These are phyloP conservation scores for Ceratosolen solmsi DNA, from an alignment of 1,140 invertebrate species.

Conservation along the genomic window DNA sequence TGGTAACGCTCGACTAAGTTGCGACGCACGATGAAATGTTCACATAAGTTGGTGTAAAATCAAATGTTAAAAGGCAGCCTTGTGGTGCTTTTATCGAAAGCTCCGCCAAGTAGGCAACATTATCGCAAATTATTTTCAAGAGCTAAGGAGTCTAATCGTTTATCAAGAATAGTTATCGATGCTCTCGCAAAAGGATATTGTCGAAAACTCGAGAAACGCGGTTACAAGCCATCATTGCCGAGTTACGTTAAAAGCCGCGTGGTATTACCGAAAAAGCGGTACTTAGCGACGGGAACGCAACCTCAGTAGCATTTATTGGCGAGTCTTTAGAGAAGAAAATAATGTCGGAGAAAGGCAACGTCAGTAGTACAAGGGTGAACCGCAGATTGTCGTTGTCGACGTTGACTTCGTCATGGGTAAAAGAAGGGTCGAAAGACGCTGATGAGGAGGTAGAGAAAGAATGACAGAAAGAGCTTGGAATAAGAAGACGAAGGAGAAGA, in stretches of 20 bases:
- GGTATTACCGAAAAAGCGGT: neutral
- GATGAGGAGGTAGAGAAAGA: neutral
- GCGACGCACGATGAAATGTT: no score
- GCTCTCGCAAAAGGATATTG: no score
- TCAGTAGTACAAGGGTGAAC: conserved; percentile 3
- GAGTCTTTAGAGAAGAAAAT: conserved; percentile 15
- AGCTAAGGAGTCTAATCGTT: no score
- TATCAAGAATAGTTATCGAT: no score
- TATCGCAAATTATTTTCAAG: no score
- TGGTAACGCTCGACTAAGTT: no score
- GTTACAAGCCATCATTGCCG: no score
- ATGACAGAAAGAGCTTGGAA: neutral
- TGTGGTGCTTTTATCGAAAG: no score
- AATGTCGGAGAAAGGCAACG: neutral
- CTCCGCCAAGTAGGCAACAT: no score
- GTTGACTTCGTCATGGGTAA: neutral
- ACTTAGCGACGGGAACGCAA: neutral
- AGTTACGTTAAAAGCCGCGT: neutral
- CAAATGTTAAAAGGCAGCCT: no score
- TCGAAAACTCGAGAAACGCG: neutral
- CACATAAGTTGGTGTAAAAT: no score
- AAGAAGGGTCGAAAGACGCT: neutral
- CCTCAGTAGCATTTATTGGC: neutral
- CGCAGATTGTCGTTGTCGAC: conserved; percentile 11
- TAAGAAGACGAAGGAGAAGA: neutral